Evolutionary conservation across 2,113 vertebrate genomes (phyloP), one percentile per base, ranked within the genome.

Genomic region (Ceratotherium simum): DNA sequence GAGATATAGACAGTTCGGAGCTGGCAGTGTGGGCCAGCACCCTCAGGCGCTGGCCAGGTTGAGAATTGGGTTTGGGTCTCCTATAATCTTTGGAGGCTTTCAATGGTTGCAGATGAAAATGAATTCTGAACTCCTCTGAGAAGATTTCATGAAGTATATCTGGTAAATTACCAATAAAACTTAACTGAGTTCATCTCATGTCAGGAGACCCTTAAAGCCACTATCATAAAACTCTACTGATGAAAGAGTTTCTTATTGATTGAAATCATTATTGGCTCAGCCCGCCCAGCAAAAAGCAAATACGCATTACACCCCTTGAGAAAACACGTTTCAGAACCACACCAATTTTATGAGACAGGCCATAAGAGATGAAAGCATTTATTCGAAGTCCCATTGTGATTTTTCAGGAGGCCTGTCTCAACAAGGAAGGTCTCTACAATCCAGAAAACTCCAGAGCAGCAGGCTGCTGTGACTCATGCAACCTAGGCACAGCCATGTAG

Each of bases 191-290:
- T 98, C 97, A 96, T 98, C 97, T 97, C 97, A 95, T 96, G 98
- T 97, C 96, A 97, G 81, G 95, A 98, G 98, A 98, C 96, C 79
- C 98, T 98, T 97, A 96, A 98, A 98, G 33, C 64, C 14, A 65
- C 97, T 97, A 75, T 98, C 98, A 98, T 98, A 99, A 98, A 99
- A 98, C 98, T 97, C 96, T 73, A 93, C 98, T 97, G 95, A 98
- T 98, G 96, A 98, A 99, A 99, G 98, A 92, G 88, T 98, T 98
- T 98, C 97, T 98, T 98, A 99, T 98, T 99, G 98, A 98, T 98
- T 98, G 97, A 98, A 98, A 98, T 98, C 98, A 99, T 98, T 98
- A 98, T 98, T 98, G 98, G 98, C 97, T 98, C 98, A 99, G 97
- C 96, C 97, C 13, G 86, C 91, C 98, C 83, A 92, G 96, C 92